A percentile compares a stretch with the other conserved stretches of the same genome.
Conservation (phyloP, 2,113 vertebrate species). For the Corythornis madagascariensis region DNA sequence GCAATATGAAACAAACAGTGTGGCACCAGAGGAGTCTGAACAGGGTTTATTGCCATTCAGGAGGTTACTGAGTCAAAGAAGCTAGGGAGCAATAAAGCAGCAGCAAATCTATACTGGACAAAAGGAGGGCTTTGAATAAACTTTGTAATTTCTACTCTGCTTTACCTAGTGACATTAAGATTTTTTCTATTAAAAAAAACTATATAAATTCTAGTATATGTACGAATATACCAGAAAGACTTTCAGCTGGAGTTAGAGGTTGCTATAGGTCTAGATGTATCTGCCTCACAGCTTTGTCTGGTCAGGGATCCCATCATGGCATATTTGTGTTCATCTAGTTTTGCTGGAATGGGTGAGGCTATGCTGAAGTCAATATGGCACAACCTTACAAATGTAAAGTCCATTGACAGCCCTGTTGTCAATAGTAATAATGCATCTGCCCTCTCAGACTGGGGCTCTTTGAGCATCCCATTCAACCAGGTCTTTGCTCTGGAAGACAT, state of each 20-base stretch:
- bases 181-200: background rate
- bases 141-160: background rate
- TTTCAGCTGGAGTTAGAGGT: background rate
- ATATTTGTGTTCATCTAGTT: background rate
- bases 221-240: background rate
- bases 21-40: background rate
- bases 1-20: background rate
- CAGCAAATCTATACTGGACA: background rate
- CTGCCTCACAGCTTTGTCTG: background rate
- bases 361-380: background rate
- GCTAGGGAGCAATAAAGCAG: background rate
- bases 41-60: background rate
- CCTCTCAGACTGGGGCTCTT: background rate
- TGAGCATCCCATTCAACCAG: background rate
- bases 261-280: background rate
- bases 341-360: background rate
- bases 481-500: background rate
- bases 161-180: background rate
- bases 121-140: background rate
- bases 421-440: background rate
- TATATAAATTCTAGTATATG: background rate
- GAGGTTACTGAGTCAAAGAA: background rate
- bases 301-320: background rate
- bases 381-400: background rate
- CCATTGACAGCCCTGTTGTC: background rate